phyloP scores from a whole-genome alignment of 2,113 vertebrate species.

The Terrapene triunguis region DNA sequence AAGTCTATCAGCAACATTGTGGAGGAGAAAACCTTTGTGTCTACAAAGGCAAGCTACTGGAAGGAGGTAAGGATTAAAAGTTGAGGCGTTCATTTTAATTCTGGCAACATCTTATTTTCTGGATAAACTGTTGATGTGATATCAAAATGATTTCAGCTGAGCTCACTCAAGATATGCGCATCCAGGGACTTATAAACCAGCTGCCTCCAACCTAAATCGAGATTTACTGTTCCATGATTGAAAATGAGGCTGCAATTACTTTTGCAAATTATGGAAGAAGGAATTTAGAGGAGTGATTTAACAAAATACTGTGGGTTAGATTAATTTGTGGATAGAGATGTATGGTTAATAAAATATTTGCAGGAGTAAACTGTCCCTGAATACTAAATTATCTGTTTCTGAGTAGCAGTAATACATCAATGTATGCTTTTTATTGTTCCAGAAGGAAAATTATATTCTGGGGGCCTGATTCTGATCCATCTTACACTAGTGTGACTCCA shows the following conservation, averaged over 20 bases:
- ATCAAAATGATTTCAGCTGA: conserved; percentile 54
- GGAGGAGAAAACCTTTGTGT: conserved; percentile 97
- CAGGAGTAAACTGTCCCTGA: conserved; percentile 32
- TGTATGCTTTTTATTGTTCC: neutral
- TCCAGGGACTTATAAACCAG: conserved; percentile 56
- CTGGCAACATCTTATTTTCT: neutral
- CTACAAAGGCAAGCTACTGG: conserved; percentile 86
- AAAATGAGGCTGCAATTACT: conserved; percentile 63
- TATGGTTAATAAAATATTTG: conserved; percentile 56
- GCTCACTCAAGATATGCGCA: conserved; percentile 35
- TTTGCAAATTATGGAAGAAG: conserved; percentile 41
- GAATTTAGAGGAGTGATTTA: conserved; percentile 60
- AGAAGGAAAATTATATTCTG: neutral
- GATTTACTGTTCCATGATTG: conserved; percentile 54
- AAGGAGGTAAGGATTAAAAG: conserved; percentile 86
- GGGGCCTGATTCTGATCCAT: neutral
- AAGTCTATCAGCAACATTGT: conserved; percentile 94
- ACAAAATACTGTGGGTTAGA: conserved; percentile 37
- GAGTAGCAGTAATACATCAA: conserved; percentile 33
- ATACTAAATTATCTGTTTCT: conserved; percentile 46
- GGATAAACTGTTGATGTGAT: conserved; percentile 47
- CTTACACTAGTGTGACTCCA: neutral
- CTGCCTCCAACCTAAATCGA: conserved; percentile 61
- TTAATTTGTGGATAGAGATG: conserved; percentile 57
- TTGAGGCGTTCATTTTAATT: neutral